Base-by-base conservation (phyloP, 2,113 vertebrate genomes). In the Oryzias woworae region DNA sequence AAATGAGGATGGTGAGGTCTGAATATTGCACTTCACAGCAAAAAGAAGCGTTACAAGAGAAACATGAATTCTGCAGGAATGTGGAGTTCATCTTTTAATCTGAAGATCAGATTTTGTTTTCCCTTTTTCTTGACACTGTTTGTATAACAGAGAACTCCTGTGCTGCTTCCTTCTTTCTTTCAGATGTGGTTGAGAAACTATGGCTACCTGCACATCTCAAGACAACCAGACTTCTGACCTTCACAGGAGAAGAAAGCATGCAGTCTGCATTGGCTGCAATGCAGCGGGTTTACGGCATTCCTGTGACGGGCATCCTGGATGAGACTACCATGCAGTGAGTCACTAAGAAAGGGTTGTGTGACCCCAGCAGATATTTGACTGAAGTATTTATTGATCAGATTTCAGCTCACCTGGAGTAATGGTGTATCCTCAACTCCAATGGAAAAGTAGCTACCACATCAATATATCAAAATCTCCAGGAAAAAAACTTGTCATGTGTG, bases 171-270 rank as follows among this genome's bases (percentile, higher is more conserved):
- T 43, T 2, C 0, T 49, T 18, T 28, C 24, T 36, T 2, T 24
- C 92, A 97, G 95, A 94, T 88, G 18, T 97, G 95, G 95, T 62
- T 97, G 78, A 95, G 95, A 89, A 94, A 92, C 26, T 97, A 96
- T 4, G 95, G 95, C 66, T 97, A 97, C 82, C 90, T 97, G 83
- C 94, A 95, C n/a, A 71, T 93, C 94, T 18, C 93, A 92, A 51
- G 93, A 94, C 23, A 88, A 94, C 16, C 87, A 93, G 18, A 93
- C 92, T 0, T 94, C 95, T 0, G 93, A 94, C 73, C 81, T 95
- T 81, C 92, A 57, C 95, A 94, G 69, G 93, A 95, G 84, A n/a
- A n/a, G n/a, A 95, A 94, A 60, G 92, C 89, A 93, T 96, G 88
- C 94, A 95, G 91, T 94, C 93, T 0, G 95, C 95, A 6, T 94